Evolutionary conservation across 1,140 invertebrate genomes (phyloP), one percentile per base, ranked within the genome.

Genomic region (Myzus persicae): DNA sequence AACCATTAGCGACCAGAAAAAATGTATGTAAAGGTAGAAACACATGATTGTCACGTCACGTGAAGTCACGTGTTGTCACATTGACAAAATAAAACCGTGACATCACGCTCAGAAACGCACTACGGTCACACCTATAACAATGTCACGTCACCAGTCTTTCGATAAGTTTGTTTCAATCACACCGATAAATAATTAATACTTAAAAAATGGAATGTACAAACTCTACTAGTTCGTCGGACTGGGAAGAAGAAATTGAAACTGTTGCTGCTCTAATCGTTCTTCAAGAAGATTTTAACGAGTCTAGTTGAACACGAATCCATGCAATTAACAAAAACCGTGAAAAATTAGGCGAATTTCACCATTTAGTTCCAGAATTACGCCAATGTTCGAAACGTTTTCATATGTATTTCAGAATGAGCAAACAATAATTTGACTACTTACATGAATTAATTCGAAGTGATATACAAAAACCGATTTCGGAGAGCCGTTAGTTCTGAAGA

Each of bases 401-500:
- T 84, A 84, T 84, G 40, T 84, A 42, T 84, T 84, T 84, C 82
- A 42, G 82, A 8, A 84, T 84, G 76, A 81, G n/a, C 31, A 88
- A 88, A 88, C 11, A 88, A 88, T 31, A 88, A 88, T 88, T 88
- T 88, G 44, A 88, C 22, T 88, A 88, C 20, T n/a, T 88, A 88
- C 44, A 88, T 38, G 46, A 88, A n/a, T 24, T 51, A 22, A 88
- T 88, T 88, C 9, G 22, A 88, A 88, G 20, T n/a, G 87, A 88
- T 26, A 84, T 88, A 88, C 87, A 88, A 36, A 88, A 88, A 88
- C 87, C 87, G 51, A 89, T 89, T 84, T 82, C 92, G 82, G 26
- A 81, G 36, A 93, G 20, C 92, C 54, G 36, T 93, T 84, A 84
- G 76, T 44, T n/a, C 92, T 38, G 59, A 93, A 93, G 81, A 93